Base-by-base conservation (phyloP, 2,797 vertebrate genomes). In the Loris lydekkerianus region DNA sequence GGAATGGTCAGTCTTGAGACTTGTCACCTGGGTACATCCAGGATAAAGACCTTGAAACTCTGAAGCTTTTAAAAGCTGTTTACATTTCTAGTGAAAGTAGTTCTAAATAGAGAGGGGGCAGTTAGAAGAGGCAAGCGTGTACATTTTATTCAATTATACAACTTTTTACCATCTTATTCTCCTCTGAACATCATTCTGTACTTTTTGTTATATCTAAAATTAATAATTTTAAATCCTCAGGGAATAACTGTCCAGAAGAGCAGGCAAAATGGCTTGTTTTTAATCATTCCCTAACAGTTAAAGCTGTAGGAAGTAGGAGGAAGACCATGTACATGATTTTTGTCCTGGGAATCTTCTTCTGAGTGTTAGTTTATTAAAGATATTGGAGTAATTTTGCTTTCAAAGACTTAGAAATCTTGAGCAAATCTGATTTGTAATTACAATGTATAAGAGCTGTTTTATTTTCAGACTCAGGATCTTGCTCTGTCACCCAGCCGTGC, bases 361-460 rank as follows among this genome's bases (percentile, higher is more conserved):
- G 8, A 88, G 56, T 92, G 11, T 63, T 81, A 9, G 31, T 89
- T 97, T 97, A 90, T 91, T 92, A 96, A 94, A 96, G 93, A 72
- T 65, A 96, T 37, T 82, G 93, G 93, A 92, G 97, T 97, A 95
- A 6, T 91, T 94, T 21, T 91, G 76, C 40, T 94, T 31, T 77
- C 23, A 83, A 67, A 93, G 88, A 93, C 27, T 91, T 18, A 94
- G 95, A 93, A 80, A 53, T 29, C 91, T 86, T 53, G 27, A 93
- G 27, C 1, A 96, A 31, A 96, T 77, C 3, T 91, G 40, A 88
- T 93, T 77, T 75, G 63, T 2, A 23, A 1, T 73, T 56, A 93
- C 89, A 58, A 84, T 56, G 18, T 20, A 43, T 61, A 60, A 72
- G 89, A 91, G 95, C 94, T 86, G 43, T 63, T 63, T 95, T 97